phyloP scores from a whole-genome alignment of 37 sponge, comb jelly and placozoan species.

The Axinella damicornis region DNA sequence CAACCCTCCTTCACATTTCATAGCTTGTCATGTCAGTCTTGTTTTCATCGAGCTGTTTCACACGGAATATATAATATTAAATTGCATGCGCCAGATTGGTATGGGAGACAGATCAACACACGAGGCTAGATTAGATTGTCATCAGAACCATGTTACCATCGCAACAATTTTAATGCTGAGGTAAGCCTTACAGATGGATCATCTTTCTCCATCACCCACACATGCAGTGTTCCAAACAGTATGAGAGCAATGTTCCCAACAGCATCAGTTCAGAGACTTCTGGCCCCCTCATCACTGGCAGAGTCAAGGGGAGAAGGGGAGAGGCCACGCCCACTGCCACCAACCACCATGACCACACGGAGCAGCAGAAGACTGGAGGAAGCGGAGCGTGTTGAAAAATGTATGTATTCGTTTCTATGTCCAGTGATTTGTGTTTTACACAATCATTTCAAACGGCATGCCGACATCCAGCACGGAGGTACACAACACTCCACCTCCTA shows the following conservation, averaged over 20 bases:
- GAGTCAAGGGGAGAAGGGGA: not conserved
- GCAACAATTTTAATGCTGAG: too few species aligned
- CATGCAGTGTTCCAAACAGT: slow-evolving; percentile 50
- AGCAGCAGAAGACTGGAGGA: not conserved
- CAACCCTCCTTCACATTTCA: too few species aligned
- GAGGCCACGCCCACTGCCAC: not conserved
- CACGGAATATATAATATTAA: too few species aligned
- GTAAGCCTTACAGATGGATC: too few species aligned
- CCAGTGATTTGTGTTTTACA: not conserved
- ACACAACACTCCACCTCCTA: not conserved
- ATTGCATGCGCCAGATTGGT: too few species aligned
- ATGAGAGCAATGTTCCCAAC: slow-evolving; percentile 63
- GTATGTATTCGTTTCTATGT: not conserved
- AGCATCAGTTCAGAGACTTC: not conserved
- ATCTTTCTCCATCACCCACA: not conserved
- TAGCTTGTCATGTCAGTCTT: too few species aligned
- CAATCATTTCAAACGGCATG: slow-evolving; percentile 60
- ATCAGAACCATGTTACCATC: too few species aligned
- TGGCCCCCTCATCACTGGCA: not conserved
- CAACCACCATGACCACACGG: slow-evolving; percentile 8
- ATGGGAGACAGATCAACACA: too few species aligned
- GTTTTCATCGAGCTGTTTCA: too few species aligned
- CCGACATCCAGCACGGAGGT: slow-evolving; percentile 71
- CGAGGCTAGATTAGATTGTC: too few species aligned
- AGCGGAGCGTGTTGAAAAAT: not conserved